These are phyloP conservation scores for Steinernema carpocapsae DNA, from an alignment of 2,888 invertebrate species.

Conservation along the genomic window DNA sequence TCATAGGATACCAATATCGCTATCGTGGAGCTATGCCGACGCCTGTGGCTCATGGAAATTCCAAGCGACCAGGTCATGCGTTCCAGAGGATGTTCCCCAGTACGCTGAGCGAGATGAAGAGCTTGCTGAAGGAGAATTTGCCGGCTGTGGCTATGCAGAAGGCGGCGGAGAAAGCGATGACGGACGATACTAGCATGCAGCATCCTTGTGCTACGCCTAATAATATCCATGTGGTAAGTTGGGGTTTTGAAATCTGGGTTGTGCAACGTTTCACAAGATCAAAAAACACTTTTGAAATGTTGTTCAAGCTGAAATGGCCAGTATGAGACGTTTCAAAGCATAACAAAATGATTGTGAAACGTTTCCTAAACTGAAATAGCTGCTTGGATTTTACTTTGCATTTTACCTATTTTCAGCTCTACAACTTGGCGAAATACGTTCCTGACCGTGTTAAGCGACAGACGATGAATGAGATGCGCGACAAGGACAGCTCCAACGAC, in stretches of 20 bases:
- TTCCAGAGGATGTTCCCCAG: conserved; percentile 28
- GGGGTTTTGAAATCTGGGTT: not conserved
- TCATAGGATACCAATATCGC: conserved; percentile 23
- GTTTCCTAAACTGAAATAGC: no score
- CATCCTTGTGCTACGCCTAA: conserved; percentile 30
- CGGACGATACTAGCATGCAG: not conserved
- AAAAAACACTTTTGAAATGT: no score
- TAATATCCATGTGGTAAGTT: conserved; percentile 25
- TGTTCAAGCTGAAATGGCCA: no score
- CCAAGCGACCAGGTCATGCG: conserved; percentile 18
- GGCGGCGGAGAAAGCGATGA: conserved; percentile 10
- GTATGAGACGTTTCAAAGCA: no score
- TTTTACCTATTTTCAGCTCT: not conserved
- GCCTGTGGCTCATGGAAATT: conserved; percentile 13
- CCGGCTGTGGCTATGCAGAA: conserved; percentile 27
- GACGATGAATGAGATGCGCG: conserved; percentile 8
- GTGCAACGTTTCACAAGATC: no score
- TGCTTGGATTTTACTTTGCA: no score
- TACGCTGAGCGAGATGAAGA: conserved; percentile 27
- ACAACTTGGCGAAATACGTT: conserved; percentile 27
- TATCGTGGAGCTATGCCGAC: conserved; percentile 24
- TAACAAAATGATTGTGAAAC: no score
- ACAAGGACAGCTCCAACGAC: conserved; percentile 10
- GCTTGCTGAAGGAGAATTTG: conserved; percentile 29
- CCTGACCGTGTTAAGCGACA: conserved; percentile 4